A percentile compares a stretch with the other conserved stretches of the same genome.
Evolutionary conservation across 2,113 vertebrate species (phyloP).

Genomic region (Cyanistes caeruleus): DNA sequence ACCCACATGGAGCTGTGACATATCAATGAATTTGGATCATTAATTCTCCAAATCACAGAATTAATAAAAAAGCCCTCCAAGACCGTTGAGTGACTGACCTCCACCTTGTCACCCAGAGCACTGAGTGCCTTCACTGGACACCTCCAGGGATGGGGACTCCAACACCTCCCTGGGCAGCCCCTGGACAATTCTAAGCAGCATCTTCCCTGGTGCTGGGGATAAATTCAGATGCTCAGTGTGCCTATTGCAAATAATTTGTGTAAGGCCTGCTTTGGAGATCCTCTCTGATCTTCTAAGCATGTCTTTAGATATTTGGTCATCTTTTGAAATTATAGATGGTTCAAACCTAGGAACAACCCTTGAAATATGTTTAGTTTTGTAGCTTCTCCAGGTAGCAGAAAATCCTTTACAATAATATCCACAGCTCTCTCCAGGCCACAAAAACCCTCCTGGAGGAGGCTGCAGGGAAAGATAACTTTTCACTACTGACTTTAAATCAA

Average conservation of each 20-base stretch:
- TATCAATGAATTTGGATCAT: not conserved
- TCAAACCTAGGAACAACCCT: not conserved
- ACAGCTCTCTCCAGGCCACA: not conserved
- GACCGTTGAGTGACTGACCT: too few species aligned
- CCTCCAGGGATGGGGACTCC: not conserved
- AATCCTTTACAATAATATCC: not conserved
- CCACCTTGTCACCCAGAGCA: not conserved
- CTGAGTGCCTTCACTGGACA: not conserved
- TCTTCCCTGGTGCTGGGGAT: not conserved
- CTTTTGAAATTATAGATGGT: not conserved
- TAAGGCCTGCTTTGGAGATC: not conserved
- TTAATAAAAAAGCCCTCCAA: not conserved
- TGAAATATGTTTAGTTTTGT: not conserved
- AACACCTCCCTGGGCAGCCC: not conserved
- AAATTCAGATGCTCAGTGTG: not conserved
- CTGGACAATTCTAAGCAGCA: accelerated
- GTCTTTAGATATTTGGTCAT: not conserved
- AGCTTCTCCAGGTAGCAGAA: not conserved
- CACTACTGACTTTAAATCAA: not conserved
- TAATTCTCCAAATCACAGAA: not conserved
- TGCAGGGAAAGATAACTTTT: not conserved
- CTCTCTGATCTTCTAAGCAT: not conserved
- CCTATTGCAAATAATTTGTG: not conserved
- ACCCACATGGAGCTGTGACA: not conserved
- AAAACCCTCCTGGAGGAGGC: not conserved